Conservation (phyloP, 2,888 invertebrate species). For the Tipula lateralis region DNA sequence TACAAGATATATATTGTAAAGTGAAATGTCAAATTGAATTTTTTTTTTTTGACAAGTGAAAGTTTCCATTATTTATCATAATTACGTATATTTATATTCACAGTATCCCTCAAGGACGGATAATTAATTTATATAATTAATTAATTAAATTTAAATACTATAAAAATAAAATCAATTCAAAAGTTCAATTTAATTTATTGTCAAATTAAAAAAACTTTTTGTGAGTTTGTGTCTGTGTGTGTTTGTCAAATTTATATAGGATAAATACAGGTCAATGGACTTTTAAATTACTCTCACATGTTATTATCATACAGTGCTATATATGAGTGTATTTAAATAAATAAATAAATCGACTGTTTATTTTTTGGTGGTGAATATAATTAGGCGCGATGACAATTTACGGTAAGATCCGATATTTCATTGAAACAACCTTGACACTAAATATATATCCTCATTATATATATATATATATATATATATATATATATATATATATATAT, state of each 20-base stretch:
- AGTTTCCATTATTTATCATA: not conserved
- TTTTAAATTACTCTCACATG: not conserved
- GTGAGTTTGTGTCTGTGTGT: too few relatives aligned
- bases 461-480: not conserved
- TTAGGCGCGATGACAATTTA: not conserved
- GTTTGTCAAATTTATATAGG: not conserved
- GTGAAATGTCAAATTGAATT: not conserved
- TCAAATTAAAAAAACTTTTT: not conserved
- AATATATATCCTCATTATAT: not conserved
- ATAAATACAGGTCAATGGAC: not conserved
- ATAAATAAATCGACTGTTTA: not conserved
- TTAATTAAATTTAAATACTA: not conserved
- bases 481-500: not conserved
- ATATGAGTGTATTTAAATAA: not conserved
- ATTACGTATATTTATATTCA: not conserved
- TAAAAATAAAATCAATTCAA: not conserved
- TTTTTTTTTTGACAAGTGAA: slow-evolving; percentile 3
- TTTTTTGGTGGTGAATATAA: not conserved
- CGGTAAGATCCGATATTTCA: not conserved
- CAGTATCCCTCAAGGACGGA: not conserved
- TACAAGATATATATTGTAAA: too few relatives aligned
- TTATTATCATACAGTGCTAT: not conserved
- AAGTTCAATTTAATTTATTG: not conserved
- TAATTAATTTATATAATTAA: not conserved
- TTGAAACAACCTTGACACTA: not conserved